Evolutionary conservation across 1,140 invertebrate species (phyloP).

Genomic region (Drosophila serrata): DNA sequence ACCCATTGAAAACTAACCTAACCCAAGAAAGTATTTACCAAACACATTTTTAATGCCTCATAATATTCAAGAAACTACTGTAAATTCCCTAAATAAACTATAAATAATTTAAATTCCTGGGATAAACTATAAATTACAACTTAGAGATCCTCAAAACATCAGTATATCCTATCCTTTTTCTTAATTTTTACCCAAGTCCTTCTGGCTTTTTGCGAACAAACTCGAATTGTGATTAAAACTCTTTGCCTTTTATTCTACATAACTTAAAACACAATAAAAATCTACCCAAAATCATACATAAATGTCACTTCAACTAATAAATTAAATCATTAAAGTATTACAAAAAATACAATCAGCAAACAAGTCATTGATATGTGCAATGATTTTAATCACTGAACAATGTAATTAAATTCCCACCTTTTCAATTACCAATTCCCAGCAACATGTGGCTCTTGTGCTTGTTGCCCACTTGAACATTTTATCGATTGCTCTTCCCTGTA

Average conservation of each 20-base stretch:
- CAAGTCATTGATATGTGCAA: background rate
- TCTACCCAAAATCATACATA: background rate
- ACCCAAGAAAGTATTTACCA: background rate
- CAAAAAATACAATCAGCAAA: background rate
- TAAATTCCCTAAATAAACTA: background rate
- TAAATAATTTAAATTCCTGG: background rate
- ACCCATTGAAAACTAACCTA: background rate
- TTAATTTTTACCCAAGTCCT: background rate
- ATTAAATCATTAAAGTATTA: background rate
- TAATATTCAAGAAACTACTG: background rate
- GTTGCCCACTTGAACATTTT: constrained; percentile 22
- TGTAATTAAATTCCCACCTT: constrained; percentile 10
- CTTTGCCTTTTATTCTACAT: background rate
- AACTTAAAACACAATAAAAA: background rate
- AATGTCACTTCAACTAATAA: background rate
- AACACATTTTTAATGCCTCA: too few relatives aligned
- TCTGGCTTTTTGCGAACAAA: background rate
- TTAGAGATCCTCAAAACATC: background rate
- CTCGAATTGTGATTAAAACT: background rate
- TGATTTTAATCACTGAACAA: constrained; percentile 28
- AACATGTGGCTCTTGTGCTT: constrained; percentile 30
- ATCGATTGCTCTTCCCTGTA: constrained; percentile 12
- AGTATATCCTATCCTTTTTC: background rate
- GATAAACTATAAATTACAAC: background rate
- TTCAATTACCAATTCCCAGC: constrained; percentile 35